Percentiles rank a stretch among this genome's conserved stretches.
phyloP scores from a whole-genome alignment of 2,888 invertebrate species.

The Frankliniella intonsa region DNA sequence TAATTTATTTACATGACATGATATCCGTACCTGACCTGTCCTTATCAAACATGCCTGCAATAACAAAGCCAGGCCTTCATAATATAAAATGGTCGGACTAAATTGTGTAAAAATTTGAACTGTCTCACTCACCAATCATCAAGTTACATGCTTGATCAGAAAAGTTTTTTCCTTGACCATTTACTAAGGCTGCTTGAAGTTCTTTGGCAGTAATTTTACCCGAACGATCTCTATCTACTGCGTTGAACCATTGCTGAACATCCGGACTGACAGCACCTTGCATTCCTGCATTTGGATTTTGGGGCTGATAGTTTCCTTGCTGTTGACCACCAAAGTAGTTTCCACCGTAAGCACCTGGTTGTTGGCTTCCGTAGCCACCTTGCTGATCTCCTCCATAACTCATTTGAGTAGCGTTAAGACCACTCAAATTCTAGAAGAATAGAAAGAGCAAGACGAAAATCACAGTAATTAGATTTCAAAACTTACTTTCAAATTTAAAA shows the following conservation, averaged over 20 bases:
- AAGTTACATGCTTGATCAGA: constrained; percentile 77
- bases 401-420: background rate
- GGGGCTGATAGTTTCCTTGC: background rate
- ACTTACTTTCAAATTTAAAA: background rate
- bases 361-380: constrained; percentile 36
- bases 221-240: constrained; percentile 78
- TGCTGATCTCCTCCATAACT: constrained; percentile 8
- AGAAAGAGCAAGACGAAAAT: background rate
- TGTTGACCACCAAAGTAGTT: constrained; percentile 28
- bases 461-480: background rate
- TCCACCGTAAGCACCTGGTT: constrained; percentile 36
- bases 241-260: constrained; percentile 75
- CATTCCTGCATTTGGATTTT: constrained; percentile 33
- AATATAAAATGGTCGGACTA: background rate
- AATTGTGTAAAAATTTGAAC: background rate
- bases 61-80: constrained; percentile 4
- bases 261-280: constrained; percentile 56
- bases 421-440: background rate
- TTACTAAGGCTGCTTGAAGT: constrained; percentile 73
- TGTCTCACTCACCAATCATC: constrained; percentile 66
- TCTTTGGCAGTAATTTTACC: constrained; percentile 75
- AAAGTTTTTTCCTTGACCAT: constrained; percentile 78
- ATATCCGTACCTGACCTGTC: background rate
- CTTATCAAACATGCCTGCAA: constrained; percentile 14
- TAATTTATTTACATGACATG: too few relatives aligned